Base-by-base conservation (phyloP, 2,797 vertebrate species). In the Crocodylus rhombifer region DNA sequence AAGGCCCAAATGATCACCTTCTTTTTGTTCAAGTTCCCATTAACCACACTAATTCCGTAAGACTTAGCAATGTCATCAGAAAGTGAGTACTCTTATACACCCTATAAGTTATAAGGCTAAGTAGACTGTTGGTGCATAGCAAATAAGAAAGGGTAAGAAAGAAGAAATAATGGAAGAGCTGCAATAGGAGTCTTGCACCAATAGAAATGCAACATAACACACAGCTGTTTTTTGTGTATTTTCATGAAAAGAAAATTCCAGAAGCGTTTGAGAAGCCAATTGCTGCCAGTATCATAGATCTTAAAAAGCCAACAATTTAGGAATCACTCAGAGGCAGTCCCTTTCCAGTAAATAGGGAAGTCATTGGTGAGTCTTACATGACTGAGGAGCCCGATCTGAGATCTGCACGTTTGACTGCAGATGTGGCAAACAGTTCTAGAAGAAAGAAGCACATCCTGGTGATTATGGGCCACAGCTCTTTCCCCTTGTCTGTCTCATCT, bases 101-200 rank as follows among this genome's bases (percentile, higher is more conserved):
- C 1, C 77, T 20, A 78, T 18, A 64, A 42, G 33, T 87, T 14
- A 51, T 5, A 86, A 42, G 0, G 1, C 60, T 25, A 57, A 85
- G 86, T 60, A 73, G 63, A 77, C 5, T 4, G 21, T 2, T 0
- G 0, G 17, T 17, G 14, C 74, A 28, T 80, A 12, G 77, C 30
- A 1, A 25, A 5, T 14, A 75, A 56, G 1, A 18, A 75, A 60
- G 9, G 75, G 57, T 71, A 55, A 67, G 79, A n/a, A 33, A 14
- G 79, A 71, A 88, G 64, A 64, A 85, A 89, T 55, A 17, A 55
- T 42, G 57, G 33, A 36, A 87, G 75, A 10, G 5, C 18, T 15
- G 3, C 60, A 88, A 76, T 2, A 5, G 74, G 42, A 51, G 42
- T 51, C 42, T 51, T 51, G 42, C 42, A 51, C 42, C 42, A 51